Percentiles rank a stretch among this genome's conserved stretches.
Evolutionary conservation across 2,888 invertebrate genomes (phyloP).

Genomic region (Gasteruption jaculator): DNA sequence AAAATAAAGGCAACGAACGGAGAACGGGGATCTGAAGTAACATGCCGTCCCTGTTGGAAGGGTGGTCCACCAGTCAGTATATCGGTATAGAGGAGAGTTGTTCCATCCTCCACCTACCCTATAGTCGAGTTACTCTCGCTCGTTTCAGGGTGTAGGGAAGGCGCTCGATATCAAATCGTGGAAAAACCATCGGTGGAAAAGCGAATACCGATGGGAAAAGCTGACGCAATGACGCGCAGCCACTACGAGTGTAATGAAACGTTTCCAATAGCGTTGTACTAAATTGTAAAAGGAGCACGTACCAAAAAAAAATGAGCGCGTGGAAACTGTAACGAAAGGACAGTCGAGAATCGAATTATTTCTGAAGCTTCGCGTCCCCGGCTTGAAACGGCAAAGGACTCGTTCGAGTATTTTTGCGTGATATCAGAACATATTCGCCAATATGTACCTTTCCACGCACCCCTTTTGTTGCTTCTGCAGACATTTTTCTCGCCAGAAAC

Average conservation of each 20-base stretch:
- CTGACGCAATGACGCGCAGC: too few species aligned
- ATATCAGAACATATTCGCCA: too few species aligned
- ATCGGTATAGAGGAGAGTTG: too few species aligned
- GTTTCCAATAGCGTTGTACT: too few species aligned
- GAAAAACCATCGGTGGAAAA: conserved; percentile 29
- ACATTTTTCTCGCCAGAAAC: conserved; percentile 28
- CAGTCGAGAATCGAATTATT: too few species aligned
- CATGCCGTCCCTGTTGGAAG: conserved; percentile 31
- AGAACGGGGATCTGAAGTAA: neutral
- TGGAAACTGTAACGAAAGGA: too few species aligned
- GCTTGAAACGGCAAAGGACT: too few species aligned
- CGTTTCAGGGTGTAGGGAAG: conserved; percentile 20
- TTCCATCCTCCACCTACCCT: conserved; percentile 28
- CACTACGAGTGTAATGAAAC: too few species aligned
- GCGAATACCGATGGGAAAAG: conserved; percentile 17
- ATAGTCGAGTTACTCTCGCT: conserved; percentile 22
- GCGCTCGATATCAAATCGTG: conserved; percentile 41
- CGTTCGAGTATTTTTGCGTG: too few species aligned
- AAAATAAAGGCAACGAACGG: neutral
- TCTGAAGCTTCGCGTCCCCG: too few species aligned
- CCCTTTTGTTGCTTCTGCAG: conserved; percentile 25
- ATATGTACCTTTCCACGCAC: conserved; percentile 13
- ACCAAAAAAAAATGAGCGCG: too few species aligned
- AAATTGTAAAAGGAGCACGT: too few species aligned
- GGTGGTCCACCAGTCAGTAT: conserved; percentile 29